Evolutionary conservation across 1,140 invertebrate genomes (phyloP).

Genomic region (Musca vetustissima): DNA sequence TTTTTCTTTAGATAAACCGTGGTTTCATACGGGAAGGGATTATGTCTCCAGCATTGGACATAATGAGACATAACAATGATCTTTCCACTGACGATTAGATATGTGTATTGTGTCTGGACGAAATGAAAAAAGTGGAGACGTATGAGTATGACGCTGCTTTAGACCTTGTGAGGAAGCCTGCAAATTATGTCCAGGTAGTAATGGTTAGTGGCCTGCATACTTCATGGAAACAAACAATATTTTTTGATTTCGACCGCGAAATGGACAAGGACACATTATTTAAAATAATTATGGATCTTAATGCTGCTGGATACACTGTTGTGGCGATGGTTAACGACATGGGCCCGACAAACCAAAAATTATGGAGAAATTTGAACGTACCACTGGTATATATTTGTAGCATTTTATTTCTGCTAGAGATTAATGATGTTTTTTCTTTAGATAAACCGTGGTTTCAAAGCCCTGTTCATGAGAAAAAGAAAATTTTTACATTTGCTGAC

Average conservation of each 20-base stretch:
- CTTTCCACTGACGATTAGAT: slow-evolving; percentile 2
- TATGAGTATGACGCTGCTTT: slow-evolving; percentile 20
- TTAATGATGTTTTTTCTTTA: neutral
- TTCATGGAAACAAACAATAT: slow-evolving; percentile 33
- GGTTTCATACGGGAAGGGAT: slow-evolving; percentile 27
- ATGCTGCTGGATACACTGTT: neutral
- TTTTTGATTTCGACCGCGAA: slow-evolving; percentile 10
- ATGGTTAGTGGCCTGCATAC: slow-evolving; percentile 28
- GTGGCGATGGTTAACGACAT: neutral
- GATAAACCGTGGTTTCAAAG: slow-evolving; percentile 15
- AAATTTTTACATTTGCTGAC: slow-evolving; percentile 15
- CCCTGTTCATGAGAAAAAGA: neutral
- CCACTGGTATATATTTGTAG: neutral
- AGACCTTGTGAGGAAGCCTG: slow-evolving; percentile 17
- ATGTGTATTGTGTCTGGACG: slow-evolving; percentile 31
- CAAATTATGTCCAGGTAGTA: slow-evolving; percentile 26
- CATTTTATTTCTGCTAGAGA: neutral
- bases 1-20: too few relatives aligned
- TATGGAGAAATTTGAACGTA: neutral
- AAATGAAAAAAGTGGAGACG: slow-evolving; percentile 25
- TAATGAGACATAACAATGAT: slow-evolving; percentile 27
- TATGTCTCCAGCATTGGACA: neutral
- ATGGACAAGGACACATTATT: neutral
- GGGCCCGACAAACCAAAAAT: neutral
- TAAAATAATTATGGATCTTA: neutral